Conservation (phyloP, 64 coral and sea anemone genomes). For the Acropora tenuis region DNA sequence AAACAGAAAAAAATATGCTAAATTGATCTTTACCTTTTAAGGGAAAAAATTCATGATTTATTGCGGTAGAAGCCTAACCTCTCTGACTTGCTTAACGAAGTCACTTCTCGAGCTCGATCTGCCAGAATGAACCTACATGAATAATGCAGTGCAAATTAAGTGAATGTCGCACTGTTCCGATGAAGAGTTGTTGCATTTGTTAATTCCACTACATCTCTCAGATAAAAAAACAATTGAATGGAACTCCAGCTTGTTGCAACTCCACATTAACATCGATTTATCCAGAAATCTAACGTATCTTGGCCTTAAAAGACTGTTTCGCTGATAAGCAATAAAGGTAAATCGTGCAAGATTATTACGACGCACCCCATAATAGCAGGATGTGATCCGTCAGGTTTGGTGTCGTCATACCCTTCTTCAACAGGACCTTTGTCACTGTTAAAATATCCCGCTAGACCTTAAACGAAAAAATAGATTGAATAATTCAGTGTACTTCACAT, state of each 20-base stretch:
- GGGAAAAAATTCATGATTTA: background rate
- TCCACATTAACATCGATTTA: too few relatives aligned
- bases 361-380: conserved; percentile 73
- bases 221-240: background rate
- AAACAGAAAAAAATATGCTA: background rate
- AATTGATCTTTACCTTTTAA: background rate
- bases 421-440: conserved; percentile 67
- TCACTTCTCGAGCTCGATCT: conserved; percentile 49
- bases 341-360: too few relatives aligned
- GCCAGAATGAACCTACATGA: conserved; percentile 61
- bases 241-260: too few relatives aligned
- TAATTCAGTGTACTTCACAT: too few relatives aligned
- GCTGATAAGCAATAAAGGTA: too few relatives aligned
- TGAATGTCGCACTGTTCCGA: too few relatives aligned
- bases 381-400: conserved; percentile 69
- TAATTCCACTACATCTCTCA: too few relatives aligned
- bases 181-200: too few relatives aligned
- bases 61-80: conserved; percentile 1
- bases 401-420: conserved; percentile 72
- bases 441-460: conserved; percentile 69
- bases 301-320: too few relatives aligned
- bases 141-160: too few relatives aligned
- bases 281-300: too few relatives aligned
- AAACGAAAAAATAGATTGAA: background rate
- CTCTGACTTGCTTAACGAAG: conserved; percentile 54